Evolutionary conservation across 2,888 invertebrate genomes (phyloP).

Genomic region (Cosmia pyralina): DNA sequence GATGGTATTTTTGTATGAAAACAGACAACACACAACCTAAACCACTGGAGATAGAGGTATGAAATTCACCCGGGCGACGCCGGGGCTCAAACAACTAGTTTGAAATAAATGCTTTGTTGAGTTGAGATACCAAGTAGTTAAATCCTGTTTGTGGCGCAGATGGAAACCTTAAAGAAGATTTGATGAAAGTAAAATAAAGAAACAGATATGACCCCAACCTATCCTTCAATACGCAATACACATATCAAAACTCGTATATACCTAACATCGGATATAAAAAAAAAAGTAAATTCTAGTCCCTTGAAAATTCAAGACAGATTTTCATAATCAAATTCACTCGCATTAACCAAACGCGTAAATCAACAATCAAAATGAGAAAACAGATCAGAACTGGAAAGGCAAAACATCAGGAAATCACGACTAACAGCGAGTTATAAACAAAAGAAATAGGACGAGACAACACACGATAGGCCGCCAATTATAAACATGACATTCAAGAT

Average conservation of each 20-base stretch:
- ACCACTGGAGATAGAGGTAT: too few species aligned
- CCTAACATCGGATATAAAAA: neutral
- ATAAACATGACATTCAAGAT: slow-evolving; percentile 70
- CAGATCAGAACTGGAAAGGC: slow-evolving; percentile 41
- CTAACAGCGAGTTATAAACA: slow-evolving; percentile 55
- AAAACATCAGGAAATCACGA: slow-evolving; percentile 51
- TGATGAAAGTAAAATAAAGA: too few species aligned
- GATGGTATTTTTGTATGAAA: too few species aligned
- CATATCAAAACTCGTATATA: slow-evolving; percentile 1
- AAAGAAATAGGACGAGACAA: slow-evolving; percentile 64
- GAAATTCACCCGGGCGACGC: too few species aligned
- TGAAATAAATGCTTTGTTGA: too few species aligned
- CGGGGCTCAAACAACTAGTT: too few species aligned
- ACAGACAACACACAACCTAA: too few species aligned
- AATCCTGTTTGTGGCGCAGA: neutral
- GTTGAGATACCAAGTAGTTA: neutral
- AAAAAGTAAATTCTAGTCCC: neutral
- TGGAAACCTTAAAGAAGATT: neutral
- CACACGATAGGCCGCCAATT: slow-evolving; percentile 64
- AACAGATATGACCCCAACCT: neutral
- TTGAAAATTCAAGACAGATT: slow-evolving; percentile 12
- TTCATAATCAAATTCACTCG: slow-evolving; percentile 15
- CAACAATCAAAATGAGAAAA: slow-evolving; percentile 34
- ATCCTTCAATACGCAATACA: slow-evolving; percentile 6
- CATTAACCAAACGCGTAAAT: slow-evolving; percentile 24